Base-by-base conservation (phyloP, 2,888 invertebrate species). In the Oscheius sp. region DNA sequence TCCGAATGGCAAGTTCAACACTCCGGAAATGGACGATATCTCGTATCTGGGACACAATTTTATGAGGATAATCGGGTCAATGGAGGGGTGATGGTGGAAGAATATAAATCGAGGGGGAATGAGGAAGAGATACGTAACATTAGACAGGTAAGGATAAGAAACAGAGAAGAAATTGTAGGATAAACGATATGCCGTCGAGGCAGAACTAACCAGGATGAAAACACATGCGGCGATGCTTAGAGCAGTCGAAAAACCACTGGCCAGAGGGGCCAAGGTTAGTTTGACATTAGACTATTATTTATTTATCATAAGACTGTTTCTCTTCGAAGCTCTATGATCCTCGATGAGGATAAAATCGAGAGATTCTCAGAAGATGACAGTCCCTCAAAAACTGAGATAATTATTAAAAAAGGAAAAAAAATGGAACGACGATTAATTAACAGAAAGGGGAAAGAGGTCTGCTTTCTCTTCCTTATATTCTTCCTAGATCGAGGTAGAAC, bases 1-100 rank as follows among this genome's bases (percentile, higher is more conserved):
- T 59, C 59, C 20, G 59, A 59, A n/a, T 59, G 59, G 59, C 59
- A 59, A 20, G 59, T 59, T 41, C 59, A 59, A n/a, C 2, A 12
- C 24, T 28, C 41, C 6, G 44, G 44, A 12, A 38, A 59, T 0
- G 59, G 59, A 9, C 24, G 59, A 26, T 59, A 22, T 26, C 44
- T 59, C 28, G 59, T 59, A n/a, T 59, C 59, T 14, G 59, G 59
- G 8, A 59, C 59, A 14, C 59, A 44, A 17, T 28, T 59, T 28
- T 59, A 59, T n/a, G 24, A 59, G 17, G 59, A 59, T 26, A 59
- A 59, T 14, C 41, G 59, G n/a, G 28, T 59, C 12, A 30, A 59
- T 26, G 59, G 59, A 22, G 59, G 59, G 6, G 26, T 59, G 28
- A 41, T 44, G n/a, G 6, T 12, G 12, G 59, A 59, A 20, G n/a